Evolutionary conservation across 2,113 vertebrate genomes (phyloP).

Genomic region (Myanophis thanlyinensis): DNA sequence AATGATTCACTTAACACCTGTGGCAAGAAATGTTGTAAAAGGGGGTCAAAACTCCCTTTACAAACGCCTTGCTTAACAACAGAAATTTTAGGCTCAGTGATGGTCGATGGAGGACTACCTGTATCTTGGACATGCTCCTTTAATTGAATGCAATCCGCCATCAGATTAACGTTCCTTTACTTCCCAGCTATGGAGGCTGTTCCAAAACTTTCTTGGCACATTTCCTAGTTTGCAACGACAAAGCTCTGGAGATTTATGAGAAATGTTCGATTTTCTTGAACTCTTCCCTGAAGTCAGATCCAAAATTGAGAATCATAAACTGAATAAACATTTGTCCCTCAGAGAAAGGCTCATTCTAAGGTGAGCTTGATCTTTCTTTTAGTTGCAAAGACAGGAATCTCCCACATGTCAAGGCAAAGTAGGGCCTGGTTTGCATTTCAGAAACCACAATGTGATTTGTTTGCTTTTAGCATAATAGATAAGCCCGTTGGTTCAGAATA

Average conservation of each 20-base stretch:
- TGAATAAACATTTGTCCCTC: background rate
- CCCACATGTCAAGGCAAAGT: background rate
- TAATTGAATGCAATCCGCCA: constrained; percentile 13
- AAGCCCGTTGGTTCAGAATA: background rate
- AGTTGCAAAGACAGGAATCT: background rate
- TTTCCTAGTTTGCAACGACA: background rate
- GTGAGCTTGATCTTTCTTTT: background rate
- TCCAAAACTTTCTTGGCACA: background rate
- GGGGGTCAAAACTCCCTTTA: too few relatives aligned
- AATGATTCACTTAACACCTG: too few relatives aligned
- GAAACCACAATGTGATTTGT: background rate
- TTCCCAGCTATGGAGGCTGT: background rate
- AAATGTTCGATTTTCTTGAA: background rate
- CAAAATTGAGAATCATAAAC: background rate
- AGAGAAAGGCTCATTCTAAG: background rate
- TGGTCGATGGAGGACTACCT: background rate
- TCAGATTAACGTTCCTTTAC: background rate
- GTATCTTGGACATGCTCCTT: background rate
- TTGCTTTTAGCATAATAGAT: background rate
- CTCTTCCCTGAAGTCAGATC: background rate
- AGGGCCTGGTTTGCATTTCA: background rate
- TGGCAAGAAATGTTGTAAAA: too few relatives aligned
- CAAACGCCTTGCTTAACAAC: too few relatives aligned
- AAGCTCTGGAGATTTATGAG: background rate
- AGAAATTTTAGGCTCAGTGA: background rate